Evolutionary conservation across 2,797 vertebrate genomes (phyloP), one percentile per base, ranked within the genome.

Genomic region (Acipenser ruthenus): DNA sequence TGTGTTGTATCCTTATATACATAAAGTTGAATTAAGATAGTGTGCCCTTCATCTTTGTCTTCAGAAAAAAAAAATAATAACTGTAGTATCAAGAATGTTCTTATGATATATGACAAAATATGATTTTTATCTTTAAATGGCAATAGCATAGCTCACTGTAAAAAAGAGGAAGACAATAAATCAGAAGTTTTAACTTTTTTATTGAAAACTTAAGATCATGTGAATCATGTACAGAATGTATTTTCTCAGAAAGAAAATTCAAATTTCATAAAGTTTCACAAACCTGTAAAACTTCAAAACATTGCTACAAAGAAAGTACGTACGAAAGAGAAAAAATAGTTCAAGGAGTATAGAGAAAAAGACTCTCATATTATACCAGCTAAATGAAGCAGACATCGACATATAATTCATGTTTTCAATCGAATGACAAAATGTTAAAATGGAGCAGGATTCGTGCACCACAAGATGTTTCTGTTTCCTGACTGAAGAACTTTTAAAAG

Each of bases 211-310:
- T 48, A 50, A 12, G 8, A 63, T 60, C 55, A 70, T 63, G n/a
- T 13, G 13, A 65, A 60, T 62, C 47, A 68, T 13, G 55, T 63
- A 61, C 48, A 65, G 62, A 62, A 15, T 49, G 15, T 65, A 49
- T 68, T 68, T 66, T 59, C 64, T 52, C 64, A 68, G 65, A 60
- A 68, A 64, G n/a, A 68, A 60, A 60, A 63, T 58, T 18, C 23
- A 65, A 61, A 63, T 50, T 48, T 7, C 55, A 58, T n/a, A 58
- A 56, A 65, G 70, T 63, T 62, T 50, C 60, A 60, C 13, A 62
- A 56, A 63, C 70, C 59, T 49, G 15, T n/a, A 59, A 65, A 23
- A 68, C n/a, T 6, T 62, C 4, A 11, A 62, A 62, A 53, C 10
- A 15, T 63, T 60, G 49, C 13, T 53, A 65, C 68, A 65, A 55